Percentiles rank a stretch among this genome's conserved stretches.
phyloP scores from a whole-genome alignment of 2,797 vertebrate genomes.

The Adrianichthys oophorus region DNA sequence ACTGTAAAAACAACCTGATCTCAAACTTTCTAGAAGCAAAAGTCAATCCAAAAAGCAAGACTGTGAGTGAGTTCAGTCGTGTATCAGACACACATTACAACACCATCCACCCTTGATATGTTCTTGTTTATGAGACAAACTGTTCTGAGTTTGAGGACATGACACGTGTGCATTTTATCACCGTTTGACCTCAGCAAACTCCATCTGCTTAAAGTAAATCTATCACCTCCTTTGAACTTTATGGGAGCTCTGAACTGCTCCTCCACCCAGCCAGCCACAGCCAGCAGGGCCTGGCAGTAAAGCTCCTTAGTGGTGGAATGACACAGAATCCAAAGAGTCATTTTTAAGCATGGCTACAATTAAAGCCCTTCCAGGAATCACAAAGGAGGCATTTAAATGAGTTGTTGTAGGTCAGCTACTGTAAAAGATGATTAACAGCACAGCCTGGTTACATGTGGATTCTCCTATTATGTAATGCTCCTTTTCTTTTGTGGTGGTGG shows the following conservation, averaged over 20 bases:
- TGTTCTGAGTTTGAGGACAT: conserved; percentile 47
- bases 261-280: neutral
- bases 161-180: conserved; percentile 40
- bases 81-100: conserved; percentile 38
- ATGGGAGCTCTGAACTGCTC: conserved; percentile 21
- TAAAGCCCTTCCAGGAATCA: conserved; percentile 1
- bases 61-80: conserved; percentile 46
- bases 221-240: conserved; percentile 53
- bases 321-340: conserved; percentile 4
- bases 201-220: conserved; percentile 42
- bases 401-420: conserved; percentile 5
- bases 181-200: conserved; percentile 47
- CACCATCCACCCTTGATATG: conserved; percentile 25
- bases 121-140: conserved; percentile 51
- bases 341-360: neutral
- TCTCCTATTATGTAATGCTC: conserved; percentile 39
- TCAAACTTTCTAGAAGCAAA: conserved; percentile 25
- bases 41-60: conserved; percentile 27
- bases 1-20: conserved; percentile 7
- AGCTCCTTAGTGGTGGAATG: conserved; percentile 14
- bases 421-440: conserved; percentile 21
- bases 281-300: conserved; percentile 15
- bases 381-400: conserved; percentile 3
- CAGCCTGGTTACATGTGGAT: conserved; percentile 20
- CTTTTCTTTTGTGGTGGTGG: neutral